These are phyloP conservation scores for Scytalopus superciliaris DNA, from an alignment of 2,113 vertebrate species.

Conservation along the genomic window DNA sequence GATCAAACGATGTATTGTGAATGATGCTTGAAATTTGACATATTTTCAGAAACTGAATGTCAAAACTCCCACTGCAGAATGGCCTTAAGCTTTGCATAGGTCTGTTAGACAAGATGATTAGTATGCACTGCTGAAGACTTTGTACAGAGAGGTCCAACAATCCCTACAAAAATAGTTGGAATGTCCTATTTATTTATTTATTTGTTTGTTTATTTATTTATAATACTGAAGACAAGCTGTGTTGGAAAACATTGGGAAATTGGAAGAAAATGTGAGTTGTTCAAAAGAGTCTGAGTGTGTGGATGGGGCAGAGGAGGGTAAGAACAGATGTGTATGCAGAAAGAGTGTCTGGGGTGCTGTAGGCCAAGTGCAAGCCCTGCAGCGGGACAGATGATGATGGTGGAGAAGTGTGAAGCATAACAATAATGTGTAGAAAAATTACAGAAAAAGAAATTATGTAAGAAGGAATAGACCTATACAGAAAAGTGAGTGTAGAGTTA, in stretches of 20 bases:
- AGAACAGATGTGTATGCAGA: neutral
- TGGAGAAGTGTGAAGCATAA: neutral
- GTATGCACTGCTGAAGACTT: neutral
- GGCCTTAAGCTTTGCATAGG: neutral
- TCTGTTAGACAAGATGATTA: neutral
- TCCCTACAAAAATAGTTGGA: neutral
- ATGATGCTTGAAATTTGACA: neutral
- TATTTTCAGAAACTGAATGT: neutral
- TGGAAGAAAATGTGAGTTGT: neutral
- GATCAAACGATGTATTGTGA: neutral
- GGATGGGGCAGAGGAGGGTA: neutral
- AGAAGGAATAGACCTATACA: neutral
- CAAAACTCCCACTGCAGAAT: neutral
- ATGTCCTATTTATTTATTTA: neutral
- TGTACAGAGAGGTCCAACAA: neutral
- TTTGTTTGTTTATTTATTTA: neutral
- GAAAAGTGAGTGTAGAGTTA: neutral
- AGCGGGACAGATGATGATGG: neutral
- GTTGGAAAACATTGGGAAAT: neutral
- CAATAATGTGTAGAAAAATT: neutral
- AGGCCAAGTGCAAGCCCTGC: neutral
- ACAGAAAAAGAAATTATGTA: neutral
- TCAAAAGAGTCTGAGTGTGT: neutral
- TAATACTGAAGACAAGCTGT: neutral
- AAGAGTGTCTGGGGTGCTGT: neutral